Base-by-base conservation (phyloP, 2,888 invertebrate species). In the Cosmopolites sordidus region DNA sequence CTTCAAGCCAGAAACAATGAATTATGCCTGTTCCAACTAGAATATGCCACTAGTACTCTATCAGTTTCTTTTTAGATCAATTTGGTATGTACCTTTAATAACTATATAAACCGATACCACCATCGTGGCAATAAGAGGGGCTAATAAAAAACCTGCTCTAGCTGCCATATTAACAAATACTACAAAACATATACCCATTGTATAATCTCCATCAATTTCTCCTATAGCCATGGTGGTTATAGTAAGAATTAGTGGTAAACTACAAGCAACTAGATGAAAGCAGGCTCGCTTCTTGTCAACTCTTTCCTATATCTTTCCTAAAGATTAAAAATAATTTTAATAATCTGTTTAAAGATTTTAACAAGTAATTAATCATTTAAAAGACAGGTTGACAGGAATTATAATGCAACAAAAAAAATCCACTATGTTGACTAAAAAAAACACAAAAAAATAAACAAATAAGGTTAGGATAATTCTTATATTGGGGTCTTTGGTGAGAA, bases 131-230 rank as follows among this genome's bases (percentile, higher is more conserved):
- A 80, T 79, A 5, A 92, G 69, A 0, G 96, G 96, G 1, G 93
- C 76, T 5, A 96, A 75, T 66, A 92, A 78, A 41, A 83, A 73
- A 0, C 84, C 84, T 29, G 87, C 82, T 51, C 89, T 76, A 65
- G 87, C 85, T 0, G 82, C 77, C 63, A 84, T 84, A 75, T 89
- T 89, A 15, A 83, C 76, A 67, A 89, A 88, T 2, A 94, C 93
- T 17, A 96, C 92, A 73, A 95, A 96, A 74, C 97, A 97, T 60
- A 96, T 90, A 9, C 96, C 96, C 9, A 89, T 88, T 39, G 92
- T 83, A 61, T 92, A 92, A 71, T 92, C 92, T 2, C 93, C 94
- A 73, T 96, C 95, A 43, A 96, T 89, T 77, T 91, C 87, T 2
- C 91, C 88, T 37, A 92, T 77, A 0, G 93, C 92, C 84, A 95